These are phyloP conservation scores for Bambusicola thoracicus DNA, from an alignment of 2,113 vertebrate genomes.

Conservation along the genomic window DNA sequence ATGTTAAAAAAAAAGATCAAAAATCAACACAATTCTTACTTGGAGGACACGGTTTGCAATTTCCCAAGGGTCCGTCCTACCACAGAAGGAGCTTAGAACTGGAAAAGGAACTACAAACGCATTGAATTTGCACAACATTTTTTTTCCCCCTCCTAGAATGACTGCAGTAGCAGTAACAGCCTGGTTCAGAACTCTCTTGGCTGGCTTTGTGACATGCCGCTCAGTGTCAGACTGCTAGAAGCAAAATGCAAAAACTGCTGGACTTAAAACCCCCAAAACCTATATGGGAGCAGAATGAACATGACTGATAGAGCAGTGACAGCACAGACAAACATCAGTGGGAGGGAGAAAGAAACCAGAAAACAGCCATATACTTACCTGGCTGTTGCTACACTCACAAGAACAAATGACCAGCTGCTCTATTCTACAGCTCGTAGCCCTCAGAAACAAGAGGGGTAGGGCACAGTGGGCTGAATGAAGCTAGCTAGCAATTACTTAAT, in stretches of 20 bases:
- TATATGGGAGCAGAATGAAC: constrained; percentile 60
- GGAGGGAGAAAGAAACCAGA: constrained; percentile 56
- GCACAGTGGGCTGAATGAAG: background rate
- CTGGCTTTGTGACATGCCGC: constrained; percentile 30
- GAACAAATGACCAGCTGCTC: constrained; percentile 38
- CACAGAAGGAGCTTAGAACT: background rate
- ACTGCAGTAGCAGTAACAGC: background rate
- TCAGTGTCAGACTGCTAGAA: constrained; percentile 44
- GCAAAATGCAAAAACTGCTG: constrained; percentile 65
- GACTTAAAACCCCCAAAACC: constrained; percentile 54
- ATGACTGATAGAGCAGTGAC: constrained; percentile 71
- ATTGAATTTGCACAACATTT: background rate
- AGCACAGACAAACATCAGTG: constrained; percentile 69
- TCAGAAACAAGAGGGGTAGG: background rate
- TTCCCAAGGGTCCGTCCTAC: background rate
- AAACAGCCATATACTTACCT: constrained; percentile 72
- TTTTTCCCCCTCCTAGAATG: background rate
- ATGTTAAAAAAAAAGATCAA: background rate
- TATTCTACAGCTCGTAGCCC: background rate
- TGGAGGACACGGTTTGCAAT: background rate
- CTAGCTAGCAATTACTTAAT: background rate
- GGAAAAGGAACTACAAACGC: background rate
- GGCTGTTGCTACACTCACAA: constrained; percentile 63
- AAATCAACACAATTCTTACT: background rate
- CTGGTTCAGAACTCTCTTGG: constrained; percentile 10